These are phyloP conservation scores for Aeoliscus strigatus DNA, from an alignment of 2,797 vertebrate genomes.

Conservation along the genomic window DNA sequence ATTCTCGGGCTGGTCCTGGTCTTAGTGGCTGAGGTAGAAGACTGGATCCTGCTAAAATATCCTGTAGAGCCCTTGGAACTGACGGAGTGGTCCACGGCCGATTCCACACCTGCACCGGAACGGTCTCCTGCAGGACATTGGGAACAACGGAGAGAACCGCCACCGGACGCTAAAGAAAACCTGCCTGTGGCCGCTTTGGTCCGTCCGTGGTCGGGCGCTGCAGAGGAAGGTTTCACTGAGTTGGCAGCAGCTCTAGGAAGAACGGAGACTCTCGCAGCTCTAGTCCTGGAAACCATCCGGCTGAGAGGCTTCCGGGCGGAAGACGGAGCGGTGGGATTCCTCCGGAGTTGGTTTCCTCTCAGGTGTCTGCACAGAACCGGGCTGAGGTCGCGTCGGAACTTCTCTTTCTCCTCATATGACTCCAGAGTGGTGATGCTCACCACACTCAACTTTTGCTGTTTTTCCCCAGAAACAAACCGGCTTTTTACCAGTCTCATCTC, in stretches of 20 bases:
- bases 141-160: conserved; percentile 16
- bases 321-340: conserved; percentile 6
- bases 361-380: conserved; percentile 16
- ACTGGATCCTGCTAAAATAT: conserved; percentile 81
- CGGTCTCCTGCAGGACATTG: conserved; percentile 30
- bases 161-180: conserved; percentile 30
- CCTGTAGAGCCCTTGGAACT: conserved; percentile 70
- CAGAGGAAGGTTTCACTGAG: conserved; percentile 10
- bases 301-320: conserved; percentile 13
- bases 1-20: conserved; percentile 52
- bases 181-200: too few relatives aligned
- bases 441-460: conserved; percentile 8
- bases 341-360: conserved; percentile 24
- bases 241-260: conserved; percentile 29
- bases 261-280: conserved; percentile 18
- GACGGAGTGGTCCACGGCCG: conserved; percentile 12
- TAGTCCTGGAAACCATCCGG: conserved; percentile 22
- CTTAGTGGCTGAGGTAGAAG: conserved; percentile 60
- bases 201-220: conserved; percentile 6
- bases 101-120: conserved; percentile 11
- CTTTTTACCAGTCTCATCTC: conserved; percentile 71
- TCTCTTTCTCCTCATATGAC: conserved; percentile 10
- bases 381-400: conserved; percentile 6
- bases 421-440: conserved; percentile 9
- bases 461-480: conserved; percentile 1